Conservation (phyloP, 2,113 vertebrate species). For the Xiphophorus hellerii region DNA sequence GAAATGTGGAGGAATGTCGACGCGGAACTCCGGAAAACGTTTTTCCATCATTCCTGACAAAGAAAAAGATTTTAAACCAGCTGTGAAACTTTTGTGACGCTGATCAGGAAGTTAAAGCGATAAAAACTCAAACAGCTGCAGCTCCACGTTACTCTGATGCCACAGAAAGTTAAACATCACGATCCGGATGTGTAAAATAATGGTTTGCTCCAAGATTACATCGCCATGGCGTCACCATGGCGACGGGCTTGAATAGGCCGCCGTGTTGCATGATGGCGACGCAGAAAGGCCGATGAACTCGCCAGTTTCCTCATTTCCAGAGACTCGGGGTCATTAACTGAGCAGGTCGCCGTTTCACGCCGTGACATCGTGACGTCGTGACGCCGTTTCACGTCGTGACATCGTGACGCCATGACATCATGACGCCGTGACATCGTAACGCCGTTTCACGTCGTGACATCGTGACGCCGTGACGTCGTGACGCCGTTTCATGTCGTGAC, state of each 20-base stretch:
- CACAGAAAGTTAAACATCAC: constrained; percentile 8
- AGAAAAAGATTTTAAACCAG: not conserved
- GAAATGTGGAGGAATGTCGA: constrained; percentile 3
- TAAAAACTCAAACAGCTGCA: not conserved
- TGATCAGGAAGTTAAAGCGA: not conserved
- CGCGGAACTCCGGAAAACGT: not conserved
- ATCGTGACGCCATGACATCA: no score
- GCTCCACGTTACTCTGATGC: constrained; percentile 10
- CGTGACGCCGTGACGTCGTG: no score
- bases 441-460: no score
- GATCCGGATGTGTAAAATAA: constrained; percentile 21
- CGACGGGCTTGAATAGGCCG: constrained; percentile 33
- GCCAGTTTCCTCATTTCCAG: constrained; percentile 9
- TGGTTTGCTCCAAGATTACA: constrained; percentile 3
- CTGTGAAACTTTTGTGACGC: not conserved
- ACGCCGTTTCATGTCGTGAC: no score
- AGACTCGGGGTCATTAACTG: not conserved
- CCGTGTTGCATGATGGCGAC: constrained; percentile 46
- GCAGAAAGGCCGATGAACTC: constrained; percentile 40
- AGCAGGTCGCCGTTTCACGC: no score
- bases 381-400: no score
- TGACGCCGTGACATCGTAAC: no score
- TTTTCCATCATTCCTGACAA: not conserved
- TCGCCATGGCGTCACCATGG: constrained; percentile 26
- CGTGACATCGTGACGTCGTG: no score